Evolutionary conservation across 2,113 vertebrate species (phyloP), one percentile per base, ranked within the genome.

Genomic region (Nothocercus julius): DNA sequence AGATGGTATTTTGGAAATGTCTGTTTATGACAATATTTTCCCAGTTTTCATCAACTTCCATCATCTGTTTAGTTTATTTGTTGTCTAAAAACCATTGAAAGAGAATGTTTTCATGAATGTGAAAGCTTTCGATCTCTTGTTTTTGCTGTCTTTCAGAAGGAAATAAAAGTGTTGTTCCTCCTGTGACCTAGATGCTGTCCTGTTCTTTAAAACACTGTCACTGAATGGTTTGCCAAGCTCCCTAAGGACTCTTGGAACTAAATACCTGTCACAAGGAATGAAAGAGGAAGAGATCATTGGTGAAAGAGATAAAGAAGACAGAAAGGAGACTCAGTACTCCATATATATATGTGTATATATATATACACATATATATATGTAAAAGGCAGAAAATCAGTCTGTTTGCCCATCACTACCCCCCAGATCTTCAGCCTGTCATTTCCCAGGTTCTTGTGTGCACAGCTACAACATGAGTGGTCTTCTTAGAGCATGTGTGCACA

Each of bases 1-100:
- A 96, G 85, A 94, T 92, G 85, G n/a, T 74, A 80, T 40, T 89
- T 87, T 79, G 27, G 34, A 92, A 83, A 54, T 32, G 27, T 91
- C 59, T 93, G 77, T 90, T 95, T 87, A 72, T 82, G 53, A 85
- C 74, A 86, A 66, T 91, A 74, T 95, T 91, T 89, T 85, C 53
- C 62, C 74, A 84, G 66, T 91, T 95, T 96, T 94, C 30, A 17
- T 69, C 10, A 1, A 63, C 30, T 87, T 96, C 93, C 13, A 1
- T 93, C 68, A 78, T 80, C 63, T 90, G 40, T 80, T 95, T 85
- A 36, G n/a, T 84, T 91, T 87, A 74, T 59, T 84, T 92, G 59
- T 84, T 92, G 40, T 40, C 66, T 79, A 62, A 94, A 92, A 92
- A 82, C 38, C 53, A 87, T 94, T 85, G 86, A 90, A 93, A 90